Percentiles rank a stretch among this genome's conserved stretches.
These are phyloP conservation scores for Brenthis daphne DNA, from an alignment of 2,888 invertebrate genomes.

Conservation along the genomic window DNA sequence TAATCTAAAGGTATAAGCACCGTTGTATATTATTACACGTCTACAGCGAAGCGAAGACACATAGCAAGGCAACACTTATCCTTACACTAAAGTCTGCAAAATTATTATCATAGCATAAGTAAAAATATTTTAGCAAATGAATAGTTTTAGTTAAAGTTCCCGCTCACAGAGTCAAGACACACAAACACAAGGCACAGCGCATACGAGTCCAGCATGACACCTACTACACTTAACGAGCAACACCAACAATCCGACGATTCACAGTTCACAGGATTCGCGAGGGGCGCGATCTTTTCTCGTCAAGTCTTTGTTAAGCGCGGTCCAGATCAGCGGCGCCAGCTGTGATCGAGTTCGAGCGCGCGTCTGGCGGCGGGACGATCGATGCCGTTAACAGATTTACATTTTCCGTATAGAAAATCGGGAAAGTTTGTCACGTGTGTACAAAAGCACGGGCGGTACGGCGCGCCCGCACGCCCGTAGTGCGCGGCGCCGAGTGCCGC, in stretches of 20 bases:
- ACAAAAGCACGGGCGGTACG: slow-evolving; percentile 64
- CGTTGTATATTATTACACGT: slow-evolving; percentile 69
- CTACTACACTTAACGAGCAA: slow-evolving; percentile 65
- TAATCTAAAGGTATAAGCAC: slow-evolving; percentile 61
- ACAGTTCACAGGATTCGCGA: slow-evolving; percentile 57
- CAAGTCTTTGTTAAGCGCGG: slow-evolving; percentile 72
- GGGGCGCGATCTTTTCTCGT: slow-evolving; percentile 51
- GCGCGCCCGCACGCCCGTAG: slow-evolving; percentile 79
- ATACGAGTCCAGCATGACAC: slow-evolving; percentile 67
- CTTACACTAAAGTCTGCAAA: slow-evolving; percentile 64
- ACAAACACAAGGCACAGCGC: slow-evolving; percentile 72
- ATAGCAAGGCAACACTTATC: slow-evolving; percentile 80
- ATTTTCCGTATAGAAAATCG: slow-evolving; percentile 79
- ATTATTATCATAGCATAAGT: slow-evolving; percentile 59
- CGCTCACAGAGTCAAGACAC: slow-evolving; percentile 58
- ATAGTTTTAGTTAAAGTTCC: slow-evolving; percentile 51
- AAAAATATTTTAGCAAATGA: slow-evolving; percentile 61
- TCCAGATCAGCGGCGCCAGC: slow-evolving; percentile 73
- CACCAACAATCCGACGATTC: slow-evolving; percentile 58
- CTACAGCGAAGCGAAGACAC: slow-evolving; percentile 80
- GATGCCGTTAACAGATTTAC: slow-evolving; percentile 80
- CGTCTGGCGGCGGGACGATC: slow-evolving; percentile 73
- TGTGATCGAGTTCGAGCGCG: slow-evolving; percentile 72
- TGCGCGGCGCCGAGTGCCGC: slow-evolving; percentile 80
- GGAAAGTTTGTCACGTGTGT: slow-evolving; percentile 79